phyloP scores from a whole-genome alignment of 2,113 vertebrate genomes.

The Sinocyclocheilus maitianheensis region DNA sequence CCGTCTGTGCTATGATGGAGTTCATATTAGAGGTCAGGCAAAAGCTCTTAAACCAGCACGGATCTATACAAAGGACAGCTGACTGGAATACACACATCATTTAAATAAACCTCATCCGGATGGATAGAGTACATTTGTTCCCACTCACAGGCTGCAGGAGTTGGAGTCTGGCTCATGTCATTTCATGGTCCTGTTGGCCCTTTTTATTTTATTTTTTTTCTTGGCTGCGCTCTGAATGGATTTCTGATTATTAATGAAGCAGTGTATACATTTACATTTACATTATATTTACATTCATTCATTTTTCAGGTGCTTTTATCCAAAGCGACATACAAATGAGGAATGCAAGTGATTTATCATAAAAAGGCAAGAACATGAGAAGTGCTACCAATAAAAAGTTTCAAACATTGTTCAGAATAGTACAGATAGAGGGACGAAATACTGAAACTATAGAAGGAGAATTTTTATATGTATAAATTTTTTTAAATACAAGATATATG shows the following conservation, averaged over 20 bases:
- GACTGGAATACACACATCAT: background rate
- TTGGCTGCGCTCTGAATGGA: background rate
- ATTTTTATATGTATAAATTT: too few species aligned
- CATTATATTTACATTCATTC: background rate
- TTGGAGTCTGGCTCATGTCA: background rate
- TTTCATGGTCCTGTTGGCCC: background rate
- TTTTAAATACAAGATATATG: too few species aligned
- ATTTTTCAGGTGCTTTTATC: background rate
- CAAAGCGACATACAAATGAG: background rate
- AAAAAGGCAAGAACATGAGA: background rate
- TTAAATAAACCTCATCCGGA: background rate
- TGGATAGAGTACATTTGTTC: background rate
- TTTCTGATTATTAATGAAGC: background rate
- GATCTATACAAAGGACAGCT: background rate
- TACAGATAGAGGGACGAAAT: background rate
- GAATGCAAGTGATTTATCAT: background rate
- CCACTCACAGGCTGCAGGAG: background rate
- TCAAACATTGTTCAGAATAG: background rate
- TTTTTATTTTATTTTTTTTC: background rate
- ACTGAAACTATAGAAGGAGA: background rate
- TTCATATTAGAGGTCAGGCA: background rate
- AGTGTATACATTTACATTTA: background rate
- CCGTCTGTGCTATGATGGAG: conserved; percentile 2
- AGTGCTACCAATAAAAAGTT: background rate
- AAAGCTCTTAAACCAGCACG: background rate